Evolutionary conservation across 2,888 invertebrate species (phyloP).

Genomic region (Leptinotarsa juncta): DNA sequence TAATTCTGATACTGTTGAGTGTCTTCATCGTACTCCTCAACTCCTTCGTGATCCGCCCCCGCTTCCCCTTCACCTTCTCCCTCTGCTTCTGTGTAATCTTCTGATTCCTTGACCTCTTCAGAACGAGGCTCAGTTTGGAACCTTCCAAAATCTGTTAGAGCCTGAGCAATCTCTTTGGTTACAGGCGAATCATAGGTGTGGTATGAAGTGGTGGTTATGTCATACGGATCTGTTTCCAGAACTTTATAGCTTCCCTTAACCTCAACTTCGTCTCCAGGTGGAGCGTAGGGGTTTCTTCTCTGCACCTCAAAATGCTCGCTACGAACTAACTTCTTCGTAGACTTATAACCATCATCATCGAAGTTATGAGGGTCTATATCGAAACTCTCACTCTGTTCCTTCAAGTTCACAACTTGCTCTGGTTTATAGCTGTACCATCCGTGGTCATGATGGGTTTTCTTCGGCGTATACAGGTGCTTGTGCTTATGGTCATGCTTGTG

Average conservation of each 20-base stretch:
- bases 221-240: conserved; percentile 44
- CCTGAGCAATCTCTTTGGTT: conserved; percentile 40
- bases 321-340: conserved; percentile 42
- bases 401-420: conserved; percentile 1
- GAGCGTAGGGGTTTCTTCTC: conserved; percentile 35
- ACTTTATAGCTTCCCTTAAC: conserved; percentile 44
- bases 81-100: conserved; percentile 23
- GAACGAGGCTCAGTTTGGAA: background rate
- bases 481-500: conserved; percentile 49
- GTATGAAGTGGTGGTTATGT: conserved; percentile 39
- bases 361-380: conserved; percentile 21
- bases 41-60: conserved; percentile 18
- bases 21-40: conserved; percentile 23
- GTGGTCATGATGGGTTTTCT: conserved; percentile 41
- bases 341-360: conserved; percentile 41
- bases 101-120: conserved; percentile 12
- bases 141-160: conserved; percentile 34
- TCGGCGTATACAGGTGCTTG: conserved; percentile 46
- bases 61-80: conserved; percentile 7
- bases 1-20: conserved; percentile 17
- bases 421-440: conserved; percentile 30
- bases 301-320: conserved; percentile 45
- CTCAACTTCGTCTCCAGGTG: conserved; percentile 30
- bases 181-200: conserved; percentile 42
- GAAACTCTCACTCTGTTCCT: conserved; percentile 4